These are phyloP conservation scores for Xenentodon cancila DNA, from an alignment of 2,797 vertebrate genomes.

Conservation along the genomic window DNA sequence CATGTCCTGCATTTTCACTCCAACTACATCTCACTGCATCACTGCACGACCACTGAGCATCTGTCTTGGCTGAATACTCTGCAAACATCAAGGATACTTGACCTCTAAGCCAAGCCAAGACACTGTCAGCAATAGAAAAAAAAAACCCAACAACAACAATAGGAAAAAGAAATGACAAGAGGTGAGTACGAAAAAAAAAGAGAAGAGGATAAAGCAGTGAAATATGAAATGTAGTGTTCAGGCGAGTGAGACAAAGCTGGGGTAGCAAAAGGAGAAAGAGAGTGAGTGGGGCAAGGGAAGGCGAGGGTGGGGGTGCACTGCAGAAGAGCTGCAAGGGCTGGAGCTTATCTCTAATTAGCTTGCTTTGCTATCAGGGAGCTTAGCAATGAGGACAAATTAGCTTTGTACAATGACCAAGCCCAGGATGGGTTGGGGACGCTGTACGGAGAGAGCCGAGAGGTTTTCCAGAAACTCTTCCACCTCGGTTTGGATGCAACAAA, in stretches of 20 bases:
- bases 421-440: constrained; percentile 54
- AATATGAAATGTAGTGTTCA: constrained; percentile 56
- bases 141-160: constrained; percentile 41
- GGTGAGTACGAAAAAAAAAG: constrained; percentile 5
- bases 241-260: constrained; percentile 51
- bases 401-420: constrained; percentile 76
- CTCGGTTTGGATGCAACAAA: constrained; percentile 40
- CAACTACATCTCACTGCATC: constrained; percentile 77
- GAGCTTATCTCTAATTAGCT: constrained; percentile 83
- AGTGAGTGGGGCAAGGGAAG: constrained; percentile 53
- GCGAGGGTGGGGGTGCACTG: constrained; percentile 68
- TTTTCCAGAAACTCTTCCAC: constrained; percentile 47
- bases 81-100: constrained; percentile 75
- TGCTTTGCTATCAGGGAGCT: constrained; percentile 82
- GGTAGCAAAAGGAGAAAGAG: constrained; percentile 52
- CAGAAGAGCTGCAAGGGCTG: constrained; percentile 73
- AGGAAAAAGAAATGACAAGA: constrained; percentile 29
- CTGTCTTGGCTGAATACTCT: constrained; percentile 70
- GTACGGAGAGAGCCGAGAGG: constrained; percentile 57
- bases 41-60: constrained; percentile 69
- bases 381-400: constrained; percentile 81
- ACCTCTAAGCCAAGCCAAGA: constrained; percentile 79
- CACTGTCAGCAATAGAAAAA: constrained; percentile 54
- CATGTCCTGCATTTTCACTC: constrained; percentile 70
- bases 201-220: constrained; percentile 32